Percentiles rank a stretch among this genome's conserved stretches.
Evolutionary conservation across 2,113 vertebrate genomes (phyloP).

Genomic region (Monopterus albus): DNA sequence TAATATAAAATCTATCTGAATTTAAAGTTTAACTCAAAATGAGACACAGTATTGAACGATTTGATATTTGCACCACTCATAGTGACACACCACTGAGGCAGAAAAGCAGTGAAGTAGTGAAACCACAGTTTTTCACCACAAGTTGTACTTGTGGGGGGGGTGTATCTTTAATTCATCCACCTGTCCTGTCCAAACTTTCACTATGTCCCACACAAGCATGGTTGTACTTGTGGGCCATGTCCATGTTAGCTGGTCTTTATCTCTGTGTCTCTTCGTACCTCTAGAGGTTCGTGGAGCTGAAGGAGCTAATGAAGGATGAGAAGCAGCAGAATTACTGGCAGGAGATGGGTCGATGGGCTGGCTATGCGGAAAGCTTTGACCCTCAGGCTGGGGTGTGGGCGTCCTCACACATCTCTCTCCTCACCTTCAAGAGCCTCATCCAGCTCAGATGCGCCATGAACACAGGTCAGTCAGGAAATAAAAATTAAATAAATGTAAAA

Average conservation of each 20-base stretch:
- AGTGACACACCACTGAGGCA: constrained; percentile 13
- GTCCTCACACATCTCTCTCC: constrained; percentile 86
- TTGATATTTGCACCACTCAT: neutral
- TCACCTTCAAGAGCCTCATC: constrained; percentile 92
- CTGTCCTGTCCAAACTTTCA: constrained; percentile 9
- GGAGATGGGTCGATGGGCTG: constrained; percentile 88
- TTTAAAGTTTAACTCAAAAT: too few relatives aligned
- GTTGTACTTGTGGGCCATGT: neutral
- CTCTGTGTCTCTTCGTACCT: constrained; percentile 3
- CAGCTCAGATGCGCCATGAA: constrained; percentile 82
- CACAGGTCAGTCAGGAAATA: constrained; percentile 82
- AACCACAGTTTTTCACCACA: constrained; percentile 35
- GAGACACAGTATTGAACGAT: too few relatives aligned
- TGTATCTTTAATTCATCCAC: constrained; percentile 34
- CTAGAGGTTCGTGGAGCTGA: constrained; percentile 83
- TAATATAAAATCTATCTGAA: too few relatives aligned
- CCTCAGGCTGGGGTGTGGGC: constrained; percentile 83
- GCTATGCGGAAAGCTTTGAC: constrained; percentile 87
- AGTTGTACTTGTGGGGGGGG: constrained; percentile 24
- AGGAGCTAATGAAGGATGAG: constrained; percentile 85
- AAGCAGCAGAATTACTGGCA: constrained; percentile 85
- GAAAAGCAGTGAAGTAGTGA: too few relatives aligned
- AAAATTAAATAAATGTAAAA: too few relatives aligned
- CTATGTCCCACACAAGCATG: constrained; percentile 25
- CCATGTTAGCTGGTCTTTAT: neutral